Evolutionary conservation across 2,113 vertebrate species (phyloP).

Genomic region (Oncorhynchus clarkii): DNA sequence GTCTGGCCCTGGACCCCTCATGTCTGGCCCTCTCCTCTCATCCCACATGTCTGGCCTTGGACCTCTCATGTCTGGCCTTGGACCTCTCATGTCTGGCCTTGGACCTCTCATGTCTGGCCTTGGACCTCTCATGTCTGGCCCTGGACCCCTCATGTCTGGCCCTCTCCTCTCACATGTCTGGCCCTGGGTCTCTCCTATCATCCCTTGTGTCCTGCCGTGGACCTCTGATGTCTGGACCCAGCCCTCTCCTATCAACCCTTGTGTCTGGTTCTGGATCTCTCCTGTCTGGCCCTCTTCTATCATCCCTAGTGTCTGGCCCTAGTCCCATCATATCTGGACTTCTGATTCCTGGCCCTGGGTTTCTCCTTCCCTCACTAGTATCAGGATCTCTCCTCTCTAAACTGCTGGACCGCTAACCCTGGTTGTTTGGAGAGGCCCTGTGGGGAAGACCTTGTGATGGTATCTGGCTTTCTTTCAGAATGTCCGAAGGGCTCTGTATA

Average conservation of each 20-base stretch:
- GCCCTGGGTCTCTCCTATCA: background rate
- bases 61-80: background rate
- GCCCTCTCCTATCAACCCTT: background rate
- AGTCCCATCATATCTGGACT: background rate
- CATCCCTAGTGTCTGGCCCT: background rate
- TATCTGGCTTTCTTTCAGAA: conserved; percentile 61
- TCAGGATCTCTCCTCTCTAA: conserved; percentile 25
- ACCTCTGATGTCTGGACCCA: background rate
- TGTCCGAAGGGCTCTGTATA: conserved; percentile 5
- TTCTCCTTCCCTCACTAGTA: conserved; percentile 21
- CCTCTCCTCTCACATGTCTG: conserved; percentile 4
- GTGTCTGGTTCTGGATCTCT: background rate
- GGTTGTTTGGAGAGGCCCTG: conserved; percentile 68
- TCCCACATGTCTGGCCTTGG: background rate
- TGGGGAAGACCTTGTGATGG: conserved; percentile 67
- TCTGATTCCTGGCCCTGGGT: background rate
- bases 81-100: no score
- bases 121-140: background rate
- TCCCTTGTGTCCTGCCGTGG: conserved; percentile 9
- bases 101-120: background rate
- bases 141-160: conserved; percentile 14
- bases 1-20: background rate
- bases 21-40: background rate
- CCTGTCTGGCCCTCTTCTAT: background rate
- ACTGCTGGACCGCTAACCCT: conserved; percentile 43